phyloP scores from a whole-genome alignment of 2,797 vertebrate species.

The Anolis apletophallus region DNA sequence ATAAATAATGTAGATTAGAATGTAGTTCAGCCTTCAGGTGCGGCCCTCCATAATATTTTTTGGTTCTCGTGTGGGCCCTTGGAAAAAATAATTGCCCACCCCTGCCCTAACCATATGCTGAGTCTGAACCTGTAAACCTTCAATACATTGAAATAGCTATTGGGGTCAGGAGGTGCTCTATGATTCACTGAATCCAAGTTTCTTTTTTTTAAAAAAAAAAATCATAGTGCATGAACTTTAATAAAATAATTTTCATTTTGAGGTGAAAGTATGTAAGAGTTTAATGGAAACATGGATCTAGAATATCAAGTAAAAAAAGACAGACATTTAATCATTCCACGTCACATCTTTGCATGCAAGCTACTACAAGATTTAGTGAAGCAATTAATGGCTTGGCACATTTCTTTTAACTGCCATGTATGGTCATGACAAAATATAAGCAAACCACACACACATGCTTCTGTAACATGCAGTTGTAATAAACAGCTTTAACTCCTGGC shows the following conservation, averaged over 20 bases:
- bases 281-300: background rate
- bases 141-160: too few species aligned
- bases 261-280: background rate
- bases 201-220: background rate
- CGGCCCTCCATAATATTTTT: too few species aligned
- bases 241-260: background rate
- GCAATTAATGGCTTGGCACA: background rate
- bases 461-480: background rate
- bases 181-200: too few species aligned
- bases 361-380: background rate
- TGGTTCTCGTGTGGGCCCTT: too few species aligned
- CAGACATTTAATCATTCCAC: background rate
- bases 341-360: background rate
- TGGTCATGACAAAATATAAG: background rate
- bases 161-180: too few species aligned
- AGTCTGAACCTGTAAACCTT: too few species aligned
- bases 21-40: too few species aligned
- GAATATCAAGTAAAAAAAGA: background rate
- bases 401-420: background rate
- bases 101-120: too few species aligned
- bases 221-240: background rate
- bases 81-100: too few species aligned
- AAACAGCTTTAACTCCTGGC: constrained; percentile 28
- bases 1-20: too few species aligned
- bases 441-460: background rate